A percentile compares a stretch with the other conserved stretches of the same genome.
Conservation (phyloP, 1,140 invertebrate species). For the Penaeus chinensis region DNA sequence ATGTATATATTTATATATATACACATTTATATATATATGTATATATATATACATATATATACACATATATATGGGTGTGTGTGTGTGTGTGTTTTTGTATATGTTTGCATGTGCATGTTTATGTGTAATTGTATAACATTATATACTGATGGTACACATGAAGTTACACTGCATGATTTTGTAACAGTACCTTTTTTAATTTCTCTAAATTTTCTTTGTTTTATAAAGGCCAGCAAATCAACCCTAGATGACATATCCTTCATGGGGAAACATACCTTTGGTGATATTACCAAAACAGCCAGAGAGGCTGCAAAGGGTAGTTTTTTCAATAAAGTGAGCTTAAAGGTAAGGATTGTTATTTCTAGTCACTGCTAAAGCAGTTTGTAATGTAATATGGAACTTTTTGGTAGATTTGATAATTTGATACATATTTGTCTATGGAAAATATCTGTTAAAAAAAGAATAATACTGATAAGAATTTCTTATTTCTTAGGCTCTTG, state of each 20-base stretch:
- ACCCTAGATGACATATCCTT: constrained; percentile 88
- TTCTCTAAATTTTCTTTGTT: background rate
- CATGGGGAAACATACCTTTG: constrained; percentile 85
- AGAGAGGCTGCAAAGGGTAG: constrained; percentile 79
- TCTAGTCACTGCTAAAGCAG: too few relatives aligned
- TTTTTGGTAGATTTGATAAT: too few relatives aligned
- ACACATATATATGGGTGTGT: too few relatives aligned
- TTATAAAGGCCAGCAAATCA: constrained; percentile 79
- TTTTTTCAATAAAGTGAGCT: constrained; percentile 63
- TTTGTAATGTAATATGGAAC: too few relatives aligned
- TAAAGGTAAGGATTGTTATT: constrained; percentile 54
- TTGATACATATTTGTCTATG: too few relatives aligned
- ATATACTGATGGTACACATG: background rate
- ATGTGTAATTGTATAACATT: too few relatives aligned
- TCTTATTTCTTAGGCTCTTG: constrained; percentile 34
- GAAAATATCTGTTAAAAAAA: too few relatives aligned
- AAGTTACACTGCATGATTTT: background rate
- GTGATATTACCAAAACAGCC: constrained; percentile 90
- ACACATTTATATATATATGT: background rate
- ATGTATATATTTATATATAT: background rate
- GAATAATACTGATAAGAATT: too few relatives aligned
- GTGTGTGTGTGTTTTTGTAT: background rate
- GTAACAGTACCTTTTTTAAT: background rate
- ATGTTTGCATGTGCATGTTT: background rate
- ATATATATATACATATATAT: background rate